phyloP scores from a whole-genome alignment of 2,888 invertebrate species.

The Drosophila aldrichi region DNA sequence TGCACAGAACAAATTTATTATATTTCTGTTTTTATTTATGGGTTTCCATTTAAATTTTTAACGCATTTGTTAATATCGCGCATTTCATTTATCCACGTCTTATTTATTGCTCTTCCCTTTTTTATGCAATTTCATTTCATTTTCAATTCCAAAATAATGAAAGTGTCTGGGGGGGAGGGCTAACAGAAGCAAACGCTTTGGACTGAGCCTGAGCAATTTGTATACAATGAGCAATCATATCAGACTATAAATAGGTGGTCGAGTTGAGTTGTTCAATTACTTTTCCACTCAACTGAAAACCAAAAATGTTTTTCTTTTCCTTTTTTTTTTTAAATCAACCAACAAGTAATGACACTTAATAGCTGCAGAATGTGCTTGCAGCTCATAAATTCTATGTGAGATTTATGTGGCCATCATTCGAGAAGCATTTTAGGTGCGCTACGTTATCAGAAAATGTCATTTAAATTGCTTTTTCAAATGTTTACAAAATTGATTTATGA shows the following conservation, averaged over 20 bases:
- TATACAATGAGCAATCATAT: slow-evolving; percentile 22
- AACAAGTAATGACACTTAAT: neutral
- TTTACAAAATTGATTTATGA: slow-evolving; percentile 62
- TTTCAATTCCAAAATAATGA: neutral
- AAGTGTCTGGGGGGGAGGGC: neutral
- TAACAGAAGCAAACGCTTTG: neutral
- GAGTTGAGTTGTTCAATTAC: neutral
- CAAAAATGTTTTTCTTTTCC: neutral
- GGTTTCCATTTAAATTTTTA: slow-evolving; percentile 25
- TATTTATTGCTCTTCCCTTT: slow-evolving; percentile 37
- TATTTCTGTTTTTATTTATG: neutral
- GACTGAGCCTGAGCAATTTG: slow-evolving; percentile 11
- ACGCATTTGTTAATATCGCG: slow-evolving; percentile 20
- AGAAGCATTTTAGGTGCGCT: slow-evolving; percentile 21
- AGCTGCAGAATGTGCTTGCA: slow-evolving; percentile 17
- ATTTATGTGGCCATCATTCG: slow-evolving; percentile 25
- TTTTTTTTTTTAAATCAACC: neutral
- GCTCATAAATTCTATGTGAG: slow-evolving; percentile 31
- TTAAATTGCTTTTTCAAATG: slow-evolving; percentile 60
- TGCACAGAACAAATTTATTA: neutral
- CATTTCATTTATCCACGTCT: slow-evolving; percentile 5
- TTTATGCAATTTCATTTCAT: slow-evolving; percentile 33
- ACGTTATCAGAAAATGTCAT: slow-evolving; percentile 51
- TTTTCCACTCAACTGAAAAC: neutral
- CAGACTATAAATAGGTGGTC: slow-evolving; percentile 5